Evolutionary conservation across 2,888 invertebrate species (phyloP).

Genomic region (Mylabris sibirica): DNA sequence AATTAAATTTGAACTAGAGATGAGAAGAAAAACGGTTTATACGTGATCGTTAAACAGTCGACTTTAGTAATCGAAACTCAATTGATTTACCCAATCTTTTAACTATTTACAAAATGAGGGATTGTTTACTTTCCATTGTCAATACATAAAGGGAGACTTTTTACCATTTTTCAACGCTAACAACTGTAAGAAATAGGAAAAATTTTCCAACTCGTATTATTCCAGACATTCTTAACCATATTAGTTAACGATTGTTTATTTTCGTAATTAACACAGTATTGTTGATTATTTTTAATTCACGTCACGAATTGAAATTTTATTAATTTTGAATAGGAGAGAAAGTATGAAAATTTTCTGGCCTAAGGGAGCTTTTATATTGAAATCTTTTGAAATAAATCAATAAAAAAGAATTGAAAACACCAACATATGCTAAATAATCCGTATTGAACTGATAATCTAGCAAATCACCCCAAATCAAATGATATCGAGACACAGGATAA

Average conservation of each 20-base stretch:
- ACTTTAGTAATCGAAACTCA: neutral
- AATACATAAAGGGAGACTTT: neutral
- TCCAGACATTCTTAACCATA: neutral
- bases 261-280: neutral
- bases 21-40: neutral
- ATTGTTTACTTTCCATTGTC: neutral
- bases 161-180: neutral
- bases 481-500: neutral
- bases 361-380: neutral
- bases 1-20: conserved; percentile 34
- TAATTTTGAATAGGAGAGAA: neutral
- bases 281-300: neutral
- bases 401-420: neutral
- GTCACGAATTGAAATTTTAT: neutral
- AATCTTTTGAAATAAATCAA: too few species aligned
- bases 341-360: neutral
- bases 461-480: conserved; percentile 2
- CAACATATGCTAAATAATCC: conserved; percentile 1
- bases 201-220: neutral
- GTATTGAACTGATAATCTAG: neutral
- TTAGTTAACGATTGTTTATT: neutral
- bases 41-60: neutral
- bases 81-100: neutral
- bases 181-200: too few species aligned
- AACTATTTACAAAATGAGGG: neutral